Conservation (phyloP, 1,140 invertebrate species). For the Wiebesia pumilae region DNA sequence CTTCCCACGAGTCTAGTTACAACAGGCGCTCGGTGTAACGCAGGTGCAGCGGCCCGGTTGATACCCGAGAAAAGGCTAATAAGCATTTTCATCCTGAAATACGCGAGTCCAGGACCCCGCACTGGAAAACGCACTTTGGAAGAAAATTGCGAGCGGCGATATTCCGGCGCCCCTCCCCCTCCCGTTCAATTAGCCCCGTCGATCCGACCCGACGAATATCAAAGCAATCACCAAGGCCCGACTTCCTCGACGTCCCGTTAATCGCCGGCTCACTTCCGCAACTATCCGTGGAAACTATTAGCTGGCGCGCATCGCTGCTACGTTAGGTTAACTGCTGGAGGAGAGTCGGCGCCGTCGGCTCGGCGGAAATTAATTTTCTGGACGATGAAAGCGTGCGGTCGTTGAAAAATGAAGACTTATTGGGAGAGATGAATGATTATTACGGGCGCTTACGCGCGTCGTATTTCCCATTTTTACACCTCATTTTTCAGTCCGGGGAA, state of each 20-base stretch:
- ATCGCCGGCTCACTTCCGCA: constrained; percentile 34
- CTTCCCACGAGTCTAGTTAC: background rate
- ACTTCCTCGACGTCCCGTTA: background rate
- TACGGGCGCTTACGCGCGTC: too few species aligned
- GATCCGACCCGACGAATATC: background rate
- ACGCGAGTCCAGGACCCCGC: too few species aligned
- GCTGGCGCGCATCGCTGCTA: background rate
- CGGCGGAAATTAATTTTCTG: constrained; percentile 34
- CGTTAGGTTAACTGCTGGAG: constrained; percentile 4
- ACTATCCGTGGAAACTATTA: constrained; percentile 17
- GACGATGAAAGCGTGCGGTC: background rate
- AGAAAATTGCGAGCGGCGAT: background rate
- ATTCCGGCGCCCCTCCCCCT: too few species aligned
- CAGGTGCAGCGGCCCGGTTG: background rate
- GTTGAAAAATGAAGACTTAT: background rate
- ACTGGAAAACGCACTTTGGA: too few species aligned
- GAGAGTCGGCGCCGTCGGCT: background rate
- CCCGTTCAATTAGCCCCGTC: background rate
- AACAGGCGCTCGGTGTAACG: background rate
- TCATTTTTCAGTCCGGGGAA: too few species aligned
- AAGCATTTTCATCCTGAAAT: too few species aligned
- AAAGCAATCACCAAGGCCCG: background rate
- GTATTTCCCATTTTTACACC: too few species aligned
- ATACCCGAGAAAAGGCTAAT: too few species aligned
- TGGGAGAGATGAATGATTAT: background rate